Base-by-base conservation (phyloP, 2,888 invertebrate species). In the Protonemura montana region DNA sequence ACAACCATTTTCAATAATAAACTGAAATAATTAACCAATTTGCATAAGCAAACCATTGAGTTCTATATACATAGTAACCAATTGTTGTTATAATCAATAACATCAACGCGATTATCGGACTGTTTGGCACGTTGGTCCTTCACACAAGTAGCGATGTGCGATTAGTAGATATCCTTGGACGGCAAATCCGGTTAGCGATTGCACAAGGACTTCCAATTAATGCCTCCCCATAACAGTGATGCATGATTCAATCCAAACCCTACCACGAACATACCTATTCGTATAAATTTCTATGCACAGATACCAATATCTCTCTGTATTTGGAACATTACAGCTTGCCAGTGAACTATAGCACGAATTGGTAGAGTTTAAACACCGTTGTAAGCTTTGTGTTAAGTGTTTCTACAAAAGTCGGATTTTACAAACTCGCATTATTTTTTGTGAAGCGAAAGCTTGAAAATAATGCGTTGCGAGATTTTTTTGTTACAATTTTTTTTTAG, bases 1-100 rank as follows among this genome's bases (percentile, higher is more conserved):
- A 13, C 59, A 59, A 59, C 59, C 59, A 10, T 26, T 78, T 78
- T 78, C 78, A 26, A 78, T 78, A 78, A 27, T 26, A 26, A 78
- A 27, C 28, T 28, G 78, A 78, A 78, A 78, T 28, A 78, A 78
- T 78, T 28, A 78, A 78, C 78, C n/a, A 28, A 78, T 78, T 78
- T 78, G 27, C 78, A 78, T 78, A 78, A 28, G 28, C 78, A 78
- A 78, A 78, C 78, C 10, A 13, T 59, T 59, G 21, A 59, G 59
- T n/a, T n/a, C 59, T 59, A 59, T 21, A 59, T 59, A 21, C 16
- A 13, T 59, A 16, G 3, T 16, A 59, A 59, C 59, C 59, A 59
- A 59, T 59, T 59, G 59, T 59, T 59, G 59, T 59, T 59, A 59
- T 59, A 59, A 59, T 59, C 59, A 59, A 59, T 59, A 59, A 7